These are phyloP conservation scores for Lepidocyrtinus sp. DNA, from an alignment of 2,888 invertebrate species.

Conservation along the genomic window DNA sequence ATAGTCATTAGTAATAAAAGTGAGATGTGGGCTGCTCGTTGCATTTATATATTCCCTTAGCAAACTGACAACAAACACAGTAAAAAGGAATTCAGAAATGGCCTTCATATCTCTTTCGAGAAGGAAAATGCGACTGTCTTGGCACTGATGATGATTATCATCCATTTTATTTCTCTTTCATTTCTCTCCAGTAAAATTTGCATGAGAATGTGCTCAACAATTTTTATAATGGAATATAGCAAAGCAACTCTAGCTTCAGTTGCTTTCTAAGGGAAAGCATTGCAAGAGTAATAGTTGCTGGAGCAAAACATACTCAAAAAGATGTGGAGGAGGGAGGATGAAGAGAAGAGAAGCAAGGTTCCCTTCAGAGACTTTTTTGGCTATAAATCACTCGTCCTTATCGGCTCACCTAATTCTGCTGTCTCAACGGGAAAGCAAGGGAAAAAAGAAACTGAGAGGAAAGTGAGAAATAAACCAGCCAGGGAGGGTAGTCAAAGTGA, in stretches of 20 bases:
- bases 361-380: slow-evolving; percentile 44
- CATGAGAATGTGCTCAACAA: slow-evolving; percentile 46
- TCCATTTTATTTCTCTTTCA: slow-evolving; percentile 39
- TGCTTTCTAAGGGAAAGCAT: no score
- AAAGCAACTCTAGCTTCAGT: no score
- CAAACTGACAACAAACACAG: no score
- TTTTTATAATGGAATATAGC: no score
- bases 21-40: no score
- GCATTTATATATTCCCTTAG: no score
- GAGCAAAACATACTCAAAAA: no score
- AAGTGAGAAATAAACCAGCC: neutral
- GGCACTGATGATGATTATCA: slow-evolving; percentile 43
- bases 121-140: no score
- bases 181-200: slow-evolving; percentile 32
- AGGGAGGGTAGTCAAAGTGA: slow-evolving; percentile 1
- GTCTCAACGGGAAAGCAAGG: slow-evolving; percentile 8
- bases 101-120: slow-evolving; percentile 21
- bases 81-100: slow-evolving; percentile 22
- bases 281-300: no score
- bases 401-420: slow-evolving; percentile 42
- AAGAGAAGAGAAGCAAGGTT: slow-evolving; percentile 17
- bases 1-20: no score
- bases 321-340: slow-evolving; percentile 23
- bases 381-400: slow-evolving; percentile 45
- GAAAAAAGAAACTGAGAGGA: neutral